Base-by-base conservation (phyloP, 2,888 invertebrate genomes). In the Carterocephalus palaemon region DNA sequence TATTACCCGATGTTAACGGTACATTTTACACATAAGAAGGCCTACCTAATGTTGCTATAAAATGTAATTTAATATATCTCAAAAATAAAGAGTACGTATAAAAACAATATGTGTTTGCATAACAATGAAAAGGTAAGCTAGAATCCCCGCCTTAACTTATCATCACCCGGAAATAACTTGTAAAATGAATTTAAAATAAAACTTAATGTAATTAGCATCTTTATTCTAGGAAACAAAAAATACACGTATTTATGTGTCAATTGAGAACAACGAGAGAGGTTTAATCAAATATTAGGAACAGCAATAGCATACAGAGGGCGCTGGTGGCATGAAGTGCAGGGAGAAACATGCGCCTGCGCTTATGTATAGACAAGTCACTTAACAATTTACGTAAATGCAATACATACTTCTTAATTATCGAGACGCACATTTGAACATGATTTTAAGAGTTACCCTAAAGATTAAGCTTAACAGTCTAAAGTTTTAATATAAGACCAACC, bases 161-260 rank as follows among this genome's bases (percentile, higher is more conserved):
- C 47, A 52, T n/a, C n/a, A n/a, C n/a, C n/a, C n/a, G n/a, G n/a
- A n/a, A n/a, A n/a, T n/a, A n/a, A n/a, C n/a, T n/a, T n/a, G n/a
- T n/a, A n/a, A n/a, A n/a, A 62, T 60, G 56, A 74, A 74, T 77
- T 76, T 70, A 81, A 82, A 82, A 77, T 78, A 82, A 81, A 80
- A 79, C 78, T 80, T 81, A 77, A 59, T 67, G 64, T 71, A 66
- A 74, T 70, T 66, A 74, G 72, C 75, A 80, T 64, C 74, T 83
- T 83, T 84, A 82, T 84, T 78, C 61, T 64, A 64, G 56, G 69
- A 68, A 81, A 75, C 71, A 75, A 70, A 73, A 70, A 24, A 71
- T 70, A 73, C 74, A 79, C 56, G 28, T 26, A 34, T 19, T 34
- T 34, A 5, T 9, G 69, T 62, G 68, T 73, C 73, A 66, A 64